A percentile compares a stretch with the other conserved stretches of the same genome.
Evolutionary conservation across 2,113 vertebrate genomes (phyloP).

Genomic region (Dissostichus mawsoni): DNA sequence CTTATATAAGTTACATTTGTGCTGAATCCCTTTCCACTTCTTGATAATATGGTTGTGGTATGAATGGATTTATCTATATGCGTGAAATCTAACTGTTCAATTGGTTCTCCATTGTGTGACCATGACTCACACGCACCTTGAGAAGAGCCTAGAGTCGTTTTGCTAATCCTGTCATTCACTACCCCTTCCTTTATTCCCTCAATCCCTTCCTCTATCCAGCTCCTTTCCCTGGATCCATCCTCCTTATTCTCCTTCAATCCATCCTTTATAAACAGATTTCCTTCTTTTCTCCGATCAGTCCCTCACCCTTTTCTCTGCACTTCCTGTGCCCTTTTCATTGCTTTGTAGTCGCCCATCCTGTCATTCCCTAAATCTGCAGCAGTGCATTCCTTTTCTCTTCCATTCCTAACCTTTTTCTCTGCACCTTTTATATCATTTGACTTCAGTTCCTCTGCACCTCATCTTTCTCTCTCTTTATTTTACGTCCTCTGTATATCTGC

Average conservation of each 20-base stretch:
- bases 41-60: neutral
- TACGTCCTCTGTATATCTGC: slow-evolving; percentile 6
- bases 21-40: neutral
- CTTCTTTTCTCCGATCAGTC: slow-evolving; percentile 28
- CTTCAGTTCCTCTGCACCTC: slow-evolving; percentile 4
- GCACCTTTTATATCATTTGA: slow-evolving; percentile 21
- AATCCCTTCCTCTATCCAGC: slow-evolving; percentile 18
- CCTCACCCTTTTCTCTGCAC: slow-evolving; percentile 19
- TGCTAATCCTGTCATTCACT: slow-evolving; percentile 33
- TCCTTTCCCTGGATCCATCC: slow-evolving; percentile 8
- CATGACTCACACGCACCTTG: slow-evolving; percentile 14
- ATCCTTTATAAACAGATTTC: slow-evolving; percentile 42
- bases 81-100: neutral
- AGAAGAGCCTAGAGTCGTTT: slow-evolving; percentile 27
- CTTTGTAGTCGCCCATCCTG: slow-evolving; percentile 2
- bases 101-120: slow-evolving; percentile 12
- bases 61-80: neutral
- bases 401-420: slow-evolving; percentile 10
- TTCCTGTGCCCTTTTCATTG: slow-evolving; percentile 20
- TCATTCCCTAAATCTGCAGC: slow-evolving; percentile 34
- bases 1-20: neutral
- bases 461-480: slow-evolving; percentile 4
- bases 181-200: neutral
- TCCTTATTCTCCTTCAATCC: slow-evolving; percentile 36
- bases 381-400: slow-evolving; percentile 2